Evolutionary conservation across 2,888 invertebrate genomes (phyloP).

Genomic region (Agonum fuliginosum): DNA sequence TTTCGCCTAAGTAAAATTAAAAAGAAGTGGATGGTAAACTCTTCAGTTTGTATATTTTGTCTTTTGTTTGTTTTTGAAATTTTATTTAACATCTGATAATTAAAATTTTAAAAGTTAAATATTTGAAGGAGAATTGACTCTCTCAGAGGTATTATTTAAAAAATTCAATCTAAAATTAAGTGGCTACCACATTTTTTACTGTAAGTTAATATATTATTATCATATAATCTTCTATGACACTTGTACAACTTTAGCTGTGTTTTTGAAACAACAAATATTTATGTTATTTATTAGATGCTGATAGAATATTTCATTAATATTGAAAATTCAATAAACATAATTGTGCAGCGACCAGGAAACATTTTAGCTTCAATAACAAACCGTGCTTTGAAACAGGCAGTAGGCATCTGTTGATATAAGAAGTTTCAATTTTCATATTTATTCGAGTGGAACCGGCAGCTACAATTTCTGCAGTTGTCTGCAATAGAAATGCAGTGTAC

Average conservation of each 20-base stretch:
- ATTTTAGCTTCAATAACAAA: conserved; percentile 41
- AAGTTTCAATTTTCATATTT: conserved; percentile 53
- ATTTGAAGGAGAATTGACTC: too few relatives aligned
- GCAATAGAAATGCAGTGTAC: conserved; percentile 1
- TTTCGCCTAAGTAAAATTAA: not conserved
- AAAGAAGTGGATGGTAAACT: not conserved
- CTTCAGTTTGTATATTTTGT: not conserved
- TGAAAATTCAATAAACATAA: conserved; percentile 49
- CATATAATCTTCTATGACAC: too few relatives aligned
- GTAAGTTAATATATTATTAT: too few relatives aligned
- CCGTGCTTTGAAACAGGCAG: not conserved
- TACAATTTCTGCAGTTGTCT: conserved; percentile 34
- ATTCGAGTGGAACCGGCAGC: conserved; percentile 42
- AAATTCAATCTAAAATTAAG: too few relatives aligned
- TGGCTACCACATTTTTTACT: too few relatives aligned
- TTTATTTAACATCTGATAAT: not conserved
- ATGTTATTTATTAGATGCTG: not conserved
- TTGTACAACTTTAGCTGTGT: too few relatives aligned
- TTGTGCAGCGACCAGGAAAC: conserved; percentile 41
- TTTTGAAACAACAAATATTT: too few relatives aligned
- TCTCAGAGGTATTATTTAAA: too few relatives aligned
- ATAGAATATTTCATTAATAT: conserved; percentile 21
- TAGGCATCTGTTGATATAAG: conserved; percentile 41
- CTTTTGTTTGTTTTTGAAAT: not conserved
- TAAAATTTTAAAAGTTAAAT: not conserved